Percentiles rank a stretch among this genome's conserved stretches.
phyloP scores from a whole-genome alignment of 2,888 invertebrate species.

The Spisula solida region DNA sequence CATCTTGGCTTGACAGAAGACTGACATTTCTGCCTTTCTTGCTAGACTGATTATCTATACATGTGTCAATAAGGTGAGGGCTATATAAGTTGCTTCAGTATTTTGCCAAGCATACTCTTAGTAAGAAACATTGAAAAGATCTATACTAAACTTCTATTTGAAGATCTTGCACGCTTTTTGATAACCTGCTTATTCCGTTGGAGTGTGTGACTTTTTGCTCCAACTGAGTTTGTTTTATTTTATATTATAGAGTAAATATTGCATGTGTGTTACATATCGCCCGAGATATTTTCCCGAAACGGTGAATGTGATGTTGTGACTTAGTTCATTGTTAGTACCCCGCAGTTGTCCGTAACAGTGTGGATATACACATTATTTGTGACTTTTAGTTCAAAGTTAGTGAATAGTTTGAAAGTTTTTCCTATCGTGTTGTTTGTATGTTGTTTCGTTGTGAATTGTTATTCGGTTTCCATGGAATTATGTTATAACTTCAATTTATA shows the following conservation, averaged over 20 bases:
- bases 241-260: neutral
- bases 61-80: neutral
- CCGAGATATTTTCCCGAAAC: neutral
- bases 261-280: neutral
- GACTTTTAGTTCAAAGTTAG: neutral
- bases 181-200: neutral
- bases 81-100: neutral
- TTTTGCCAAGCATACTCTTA: neutral
- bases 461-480: conserved; percentile 6
- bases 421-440: too few species aligned
- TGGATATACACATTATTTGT: neutral
- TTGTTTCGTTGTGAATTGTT: neutral
- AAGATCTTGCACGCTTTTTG: neutral
- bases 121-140: neutral
- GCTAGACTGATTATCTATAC: neutral
- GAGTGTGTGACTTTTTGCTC: neutral
- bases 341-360: neutral
- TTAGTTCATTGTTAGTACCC: neutral
- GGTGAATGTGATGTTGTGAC: neutral
- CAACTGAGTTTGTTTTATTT: neutral
- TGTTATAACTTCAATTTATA: conserved; percentile 28
- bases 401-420: neutral
- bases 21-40: neutral
- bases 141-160: neutral
- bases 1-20: neutral